Evolutionary conservation across 64 coral and sea anemone genomes (phyloP).

Genomic region (Actinia equina): DNA sequence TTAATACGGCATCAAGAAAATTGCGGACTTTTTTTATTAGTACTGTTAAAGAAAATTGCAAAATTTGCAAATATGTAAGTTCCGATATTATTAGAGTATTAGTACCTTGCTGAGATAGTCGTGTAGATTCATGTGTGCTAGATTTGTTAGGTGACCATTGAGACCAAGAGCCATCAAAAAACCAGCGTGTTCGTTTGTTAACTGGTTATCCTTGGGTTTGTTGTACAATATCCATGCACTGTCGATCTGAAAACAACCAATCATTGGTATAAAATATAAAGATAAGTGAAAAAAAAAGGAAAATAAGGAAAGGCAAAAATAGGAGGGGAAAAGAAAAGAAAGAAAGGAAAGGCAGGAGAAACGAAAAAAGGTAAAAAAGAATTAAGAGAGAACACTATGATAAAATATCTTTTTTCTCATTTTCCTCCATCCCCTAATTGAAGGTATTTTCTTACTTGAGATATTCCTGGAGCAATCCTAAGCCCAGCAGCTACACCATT

Average conservation of each 20-base stretch:
- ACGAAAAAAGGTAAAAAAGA: no score
- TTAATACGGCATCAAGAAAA: no score
- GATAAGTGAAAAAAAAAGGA: neutral
- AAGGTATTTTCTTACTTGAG: conserved; percentile 57
- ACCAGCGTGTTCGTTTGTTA: conserved; percentile 95
- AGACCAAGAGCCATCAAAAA: conserved; percentile 95
- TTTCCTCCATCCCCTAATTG: neutral
- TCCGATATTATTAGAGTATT: neutral
- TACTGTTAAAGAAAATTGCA: no score
- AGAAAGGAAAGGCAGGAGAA: no score
- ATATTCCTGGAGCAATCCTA: conserved; percentile 85
- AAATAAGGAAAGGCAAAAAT: no score
- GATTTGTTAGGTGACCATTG: conserved; percentile 76
- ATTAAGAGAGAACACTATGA: neutral
- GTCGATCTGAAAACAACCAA: conserved; percentile 56
- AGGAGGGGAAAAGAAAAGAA: no score
- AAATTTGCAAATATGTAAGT: no score
- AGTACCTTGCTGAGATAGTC: conserved; percentile 92
- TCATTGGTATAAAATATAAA: neutral
- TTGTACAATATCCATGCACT: conserved; percentile 99
- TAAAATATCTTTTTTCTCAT: neutral
- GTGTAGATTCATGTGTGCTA: conserved; percentile 92
- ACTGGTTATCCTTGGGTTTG: conserved; percentile 84
- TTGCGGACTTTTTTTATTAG: no score
- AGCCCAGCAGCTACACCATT: conserved; percentile 94